Conservation (phyloP, 1,140 invertebrate genomes). For the Drosophila neocordata region DNA sequence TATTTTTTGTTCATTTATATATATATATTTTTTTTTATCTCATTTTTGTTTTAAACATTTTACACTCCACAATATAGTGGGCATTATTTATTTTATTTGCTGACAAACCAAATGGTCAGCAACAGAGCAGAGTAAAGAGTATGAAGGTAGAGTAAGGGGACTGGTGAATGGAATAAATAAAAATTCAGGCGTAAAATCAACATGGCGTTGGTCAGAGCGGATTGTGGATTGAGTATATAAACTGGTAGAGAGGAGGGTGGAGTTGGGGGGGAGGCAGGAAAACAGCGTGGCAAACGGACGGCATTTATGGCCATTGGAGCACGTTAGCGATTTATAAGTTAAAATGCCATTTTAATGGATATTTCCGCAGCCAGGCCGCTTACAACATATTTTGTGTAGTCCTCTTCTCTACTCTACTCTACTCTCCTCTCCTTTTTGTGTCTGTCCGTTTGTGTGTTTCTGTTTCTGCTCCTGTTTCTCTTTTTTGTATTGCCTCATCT, state of each 20-base stretch:
- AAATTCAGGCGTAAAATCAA: slow-evolving; percentile 34
- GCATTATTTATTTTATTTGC: slow-evolving; percentile 55
- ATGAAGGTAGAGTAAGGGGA: neutral
- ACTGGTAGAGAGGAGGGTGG: neutral
- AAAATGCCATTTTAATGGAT: slow-evolving; percentile 80
- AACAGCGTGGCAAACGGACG: neutral
- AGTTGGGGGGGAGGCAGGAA: neutral
- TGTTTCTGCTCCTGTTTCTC: slow-evolving; percentile 48
- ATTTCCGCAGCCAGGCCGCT: slow-evolving; percentile 68
- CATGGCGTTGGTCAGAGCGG: slow-evolving; percentile 14
- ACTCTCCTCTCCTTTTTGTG: neutral
- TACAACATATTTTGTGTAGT: slow-evolving; percentile 69
- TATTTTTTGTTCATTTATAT: slow-evolving; percentile 5
- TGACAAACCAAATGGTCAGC: slow-evolving; percentile 63
- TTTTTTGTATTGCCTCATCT: slow-evolving; percentile 18
- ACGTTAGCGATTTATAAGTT: slow-evolving; percentile 74
- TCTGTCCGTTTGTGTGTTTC: slow-evolving; percentile 24
- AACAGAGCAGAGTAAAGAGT: slow-evolving; percentile 21
- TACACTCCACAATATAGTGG: slow-evolving; percentile 44
- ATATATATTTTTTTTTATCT: neutral
- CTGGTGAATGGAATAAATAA: slow-evolving; percentile 55
- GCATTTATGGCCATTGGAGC: slow-evolving; percentile 33
- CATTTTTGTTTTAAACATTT: slow-evolving; percentile 42
- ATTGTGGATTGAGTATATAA: neutral
- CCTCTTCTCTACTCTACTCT: neutral